These are phyloP conservation scores for Operophtera brumata DNA, from an alignment of 2,888 invertebrate species.

Conservation along the genomic window DNA sequence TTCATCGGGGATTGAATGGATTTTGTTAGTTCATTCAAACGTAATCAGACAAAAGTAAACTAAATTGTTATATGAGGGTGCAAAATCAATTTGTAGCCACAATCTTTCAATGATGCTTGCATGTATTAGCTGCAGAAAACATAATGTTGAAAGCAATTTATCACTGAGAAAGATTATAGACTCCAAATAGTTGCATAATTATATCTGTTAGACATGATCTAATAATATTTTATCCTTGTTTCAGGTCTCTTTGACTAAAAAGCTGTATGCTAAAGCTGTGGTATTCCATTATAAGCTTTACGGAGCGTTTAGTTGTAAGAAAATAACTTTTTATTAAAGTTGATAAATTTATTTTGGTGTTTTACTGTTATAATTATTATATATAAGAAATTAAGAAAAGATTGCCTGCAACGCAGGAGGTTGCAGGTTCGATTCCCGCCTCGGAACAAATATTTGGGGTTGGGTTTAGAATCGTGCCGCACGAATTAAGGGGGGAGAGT, in stretches of 20 bases:
- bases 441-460: too few species aligned
- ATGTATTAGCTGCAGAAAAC: slow-evolving; percentile 82
- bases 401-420: too few species aligned
- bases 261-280: slow-evolving; percentile 67
- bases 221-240: slow-evolving; percentile 63
- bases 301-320: slow-evolving; percentile 75
- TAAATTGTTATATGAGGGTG: too few species aligned
- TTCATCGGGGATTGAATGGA: too few species aligned
- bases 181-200: not conserved
- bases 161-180: slow-evolving; percentile 48
- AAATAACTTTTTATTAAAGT: slow-evolving; percentile 66
- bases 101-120: slow-evolving; percentile 72
- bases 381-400: too few species aligned
- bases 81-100: too few species aligned
- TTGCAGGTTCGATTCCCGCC: too few species aligned
- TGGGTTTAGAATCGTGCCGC: too few species aligned
- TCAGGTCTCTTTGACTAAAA: slow-evolving; percentile 89
- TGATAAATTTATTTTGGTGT: slow-evolving; percentile 38
- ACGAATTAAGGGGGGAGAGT: too few species aligned
- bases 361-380: too few species aligned
- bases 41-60: too few species aligned
- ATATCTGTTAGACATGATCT: slow-evolving; percentile 9
- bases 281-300: slow-evolving; percentile 72
- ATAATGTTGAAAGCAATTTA: slow-evolving; percentile 55
- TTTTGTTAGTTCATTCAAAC: too few species aligned